Evolutionary conservation across 2,113 vertebrate genomes (phyloP).

Genomic region (Microcebus ravelobensis): DNA sequence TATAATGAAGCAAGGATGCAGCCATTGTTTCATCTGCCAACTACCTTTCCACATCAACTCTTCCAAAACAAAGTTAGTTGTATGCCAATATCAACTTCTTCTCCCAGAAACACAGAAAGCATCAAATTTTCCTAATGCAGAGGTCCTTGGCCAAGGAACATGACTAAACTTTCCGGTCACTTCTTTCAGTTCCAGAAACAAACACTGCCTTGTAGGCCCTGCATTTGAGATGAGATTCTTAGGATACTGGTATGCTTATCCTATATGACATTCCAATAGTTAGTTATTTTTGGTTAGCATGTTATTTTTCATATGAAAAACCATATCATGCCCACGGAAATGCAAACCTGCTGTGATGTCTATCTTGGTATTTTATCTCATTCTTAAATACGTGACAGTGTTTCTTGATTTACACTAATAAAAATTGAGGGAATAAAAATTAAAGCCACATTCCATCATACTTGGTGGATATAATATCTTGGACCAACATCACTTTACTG

Average conservation of each 20-base stretch:
- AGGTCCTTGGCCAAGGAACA: slow-evolving; percentile 18
- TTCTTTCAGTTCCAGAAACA: slow-evolving; percentile 30
- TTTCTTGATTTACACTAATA: slow-evolving; percentile 61
- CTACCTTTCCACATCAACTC: background rate
- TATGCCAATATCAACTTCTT: slow-evolving; percentile 56
- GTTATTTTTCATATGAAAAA: slow-evolving; percentile 46
- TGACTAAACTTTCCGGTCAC: slow-evolving; percentile 1
- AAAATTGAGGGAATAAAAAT: slow-evolving; percentile 53
- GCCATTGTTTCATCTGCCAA: background rate
- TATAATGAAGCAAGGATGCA: background rate
- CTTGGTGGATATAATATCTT: slow-evolving; percentile 53
- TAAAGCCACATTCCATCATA: slow-evolving; percentile 47
- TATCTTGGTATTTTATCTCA: slow-evolving; percentile 12
- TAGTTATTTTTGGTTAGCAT: slow-evolving; percentile 53
- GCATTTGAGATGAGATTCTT: background rate
- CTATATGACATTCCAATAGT: background rate
- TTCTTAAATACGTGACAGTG: slow-evolving; percentile 51
- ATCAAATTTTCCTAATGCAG: background rate
- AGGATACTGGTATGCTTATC: background rate
- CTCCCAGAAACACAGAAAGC: slow-evolving; percentile 44
- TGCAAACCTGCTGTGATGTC: slow-evolving; percentile 32
- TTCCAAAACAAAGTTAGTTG: slow-evolving; percentile 54
- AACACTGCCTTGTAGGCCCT: background rate
- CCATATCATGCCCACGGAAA: slow-evolving; percentile 66
- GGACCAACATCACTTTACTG: slow-evolving; percentile 43